Conservation (phyloP, 2,888 invertebrate species). For the Noctua comes region DNA sequence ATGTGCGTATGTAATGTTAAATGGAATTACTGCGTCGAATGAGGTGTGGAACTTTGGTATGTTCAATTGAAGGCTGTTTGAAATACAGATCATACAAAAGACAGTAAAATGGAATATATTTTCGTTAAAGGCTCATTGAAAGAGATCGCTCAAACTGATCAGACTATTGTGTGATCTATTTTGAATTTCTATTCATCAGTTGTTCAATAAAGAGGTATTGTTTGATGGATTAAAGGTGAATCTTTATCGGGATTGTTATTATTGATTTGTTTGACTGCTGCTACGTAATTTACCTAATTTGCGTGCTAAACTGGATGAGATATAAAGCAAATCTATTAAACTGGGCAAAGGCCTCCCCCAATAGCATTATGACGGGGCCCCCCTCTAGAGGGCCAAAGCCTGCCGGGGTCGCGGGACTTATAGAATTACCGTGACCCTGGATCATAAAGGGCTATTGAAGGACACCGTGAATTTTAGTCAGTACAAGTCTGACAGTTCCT, state of each 20-base stretch:
- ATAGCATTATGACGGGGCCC: no score
- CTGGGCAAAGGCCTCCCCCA: no score
- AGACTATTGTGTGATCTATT: slow-evolving; percentile 20
- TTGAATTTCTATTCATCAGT: slow-evolving; percentile 25
- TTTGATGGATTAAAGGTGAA: background rate
- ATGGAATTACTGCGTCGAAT: slow-evolving; percentile 26
- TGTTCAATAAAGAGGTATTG: slow-evolving; percentile 10
- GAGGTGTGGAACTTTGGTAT: slow-evolving; percentile 14
- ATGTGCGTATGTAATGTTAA: slow-evolving; percentile 20
- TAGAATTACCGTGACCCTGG: no score
- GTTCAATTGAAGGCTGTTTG: slow-evolving; percentile 7
- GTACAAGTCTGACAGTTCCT: no score
- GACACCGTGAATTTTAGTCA: no score
- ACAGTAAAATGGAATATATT: slow-evolving; percentile 10
- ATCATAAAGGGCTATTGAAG: no score
- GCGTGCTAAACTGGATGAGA: background rate
- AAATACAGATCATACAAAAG: slow-evolving; percentile 32
- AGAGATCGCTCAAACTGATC: slow-evolving; percentile 36
- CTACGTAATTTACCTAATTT: background rate
- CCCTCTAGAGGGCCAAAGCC: no score
- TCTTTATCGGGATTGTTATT: background rate
- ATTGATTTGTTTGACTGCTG: background rate
- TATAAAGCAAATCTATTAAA: background rate
- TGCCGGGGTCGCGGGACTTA: no score
- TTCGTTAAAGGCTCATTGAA: slow-evolving; percentile 18